Percentiles rank a stretch among this genome's conserved stretches.
These are phyloP conservation scores for Nannospalax galili DNA, from an alignment of 2,113 vertebrate species.

Conservation along the genomic window DNA sequence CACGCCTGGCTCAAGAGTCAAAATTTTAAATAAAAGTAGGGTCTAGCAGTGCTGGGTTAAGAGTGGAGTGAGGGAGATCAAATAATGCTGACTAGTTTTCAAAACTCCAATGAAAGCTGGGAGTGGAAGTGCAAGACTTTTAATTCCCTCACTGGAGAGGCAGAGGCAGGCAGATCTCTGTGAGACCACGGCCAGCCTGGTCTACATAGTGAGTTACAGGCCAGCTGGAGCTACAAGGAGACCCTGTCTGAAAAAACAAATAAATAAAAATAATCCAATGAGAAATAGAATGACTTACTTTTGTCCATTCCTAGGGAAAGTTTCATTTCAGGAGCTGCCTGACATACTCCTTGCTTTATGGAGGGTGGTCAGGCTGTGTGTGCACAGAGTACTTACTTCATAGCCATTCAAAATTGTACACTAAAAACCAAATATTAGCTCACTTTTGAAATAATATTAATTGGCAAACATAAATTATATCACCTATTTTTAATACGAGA, in stretches of 20 bases:
- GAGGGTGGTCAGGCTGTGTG: neutral
- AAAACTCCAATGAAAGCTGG: neutral
- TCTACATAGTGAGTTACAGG: too few species aligned
- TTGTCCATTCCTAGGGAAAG: neutral
- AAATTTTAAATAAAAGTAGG: constrained; percentile 1
- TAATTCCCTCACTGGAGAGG: too few species aligned
- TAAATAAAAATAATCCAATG: too few species aligned
- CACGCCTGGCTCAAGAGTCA: neutral
- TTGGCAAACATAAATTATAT: too few species aligned
- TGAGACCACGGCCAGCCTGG: too few species aligned
- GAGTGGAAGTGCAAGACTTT: too few species aligned
- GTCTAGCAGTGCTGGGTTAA: neutral
- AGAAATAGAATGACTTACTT: too few species aligned
- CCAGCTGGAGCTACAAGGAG: too few species aligned
- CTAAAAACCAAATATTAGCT: neutral
- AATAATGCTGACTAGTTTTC: neutral
- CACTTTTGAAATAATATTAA: too few species aligned
- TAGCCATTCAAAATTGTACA: neutral
- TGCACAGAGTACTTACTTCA: neutral
- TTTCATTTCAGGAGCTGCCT: neutral
- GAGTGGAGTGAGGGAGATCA: neutral
- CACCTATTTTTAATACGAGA: neutral
- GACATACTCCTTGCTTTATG: neutral
- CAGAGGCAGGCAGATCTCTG: too few species aligned
- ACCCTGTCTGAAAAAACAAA: too few species aligned